Conservation (phyloP, 23 tunicate genomes). For the Oikopleura albicans region DNA sequence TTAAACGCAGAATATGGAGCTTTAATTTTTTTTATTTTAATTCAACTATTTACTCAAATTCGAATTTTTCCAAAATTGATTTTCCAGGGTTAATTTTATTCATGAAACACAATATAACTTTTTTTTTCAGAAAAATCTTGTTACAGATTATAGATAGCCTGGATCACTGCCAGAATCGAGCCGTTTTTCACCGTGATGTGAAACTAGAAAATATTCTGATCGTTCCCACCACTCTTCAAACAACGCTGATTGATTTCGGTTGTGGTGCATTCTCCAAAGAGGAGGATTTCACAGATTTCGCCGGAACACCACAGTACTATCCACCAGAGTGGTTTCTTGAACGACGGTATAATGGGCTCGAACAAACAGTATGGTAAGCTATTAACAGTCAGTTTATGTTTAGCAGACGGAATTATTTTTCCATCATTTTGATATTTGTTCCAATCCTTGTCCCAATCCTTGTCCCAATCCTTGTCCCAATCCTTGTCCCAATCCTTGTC, state of each 20-base stretch:
- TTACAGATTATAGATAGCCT: slow-evolving; percentile 39
- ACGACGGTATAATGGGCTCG: slow-evolving; percentile 52
- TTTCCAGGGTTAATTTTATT: not conserved
- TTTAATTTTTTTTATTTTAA: too few species aligned
- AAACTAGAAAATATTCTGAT: slow-evolving; percentile 71
- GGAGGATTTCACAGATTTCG: slow-evolving; percentile 63
- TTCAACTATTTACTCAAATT: too few species aligned
- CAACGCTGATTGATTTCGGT: slow-evolving; percentile 72
- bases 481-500: too few species aligned
- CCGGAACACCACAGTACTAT: slow-evolving; percentile 93
- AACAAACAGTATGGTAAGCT: slow-evolving; percentile 48
- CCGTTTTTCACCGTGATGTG: slow-evolving; percentile 81
- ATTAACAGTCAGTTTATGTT: too few species aligned
- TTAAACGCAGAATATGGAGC: too few species aligned
- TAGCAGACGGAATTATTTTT: too few species aligned
- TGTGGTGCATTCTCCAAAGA: slow-evolving; percentile 65
- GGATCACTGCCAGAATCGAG: slow-evolving; percentile 54
- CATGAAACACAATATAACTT: not conserved
- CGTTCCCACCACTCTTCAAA: slow-evolving; percentile 53
- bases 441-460: too few species aligned
- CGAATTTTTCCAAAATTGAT: not conserved
- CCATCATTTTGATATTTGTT: too few species aligned
- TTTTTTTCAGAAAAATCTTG: slow-evolving; percentile 40
- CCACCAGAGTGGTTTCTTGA: slow-evolving; percentile 75
- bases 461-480: too few species aligned